Evolutionary conservation across 2,113 vertebrate species (phyloP).

Genomic region (Rhipidura dahli): DNA sequence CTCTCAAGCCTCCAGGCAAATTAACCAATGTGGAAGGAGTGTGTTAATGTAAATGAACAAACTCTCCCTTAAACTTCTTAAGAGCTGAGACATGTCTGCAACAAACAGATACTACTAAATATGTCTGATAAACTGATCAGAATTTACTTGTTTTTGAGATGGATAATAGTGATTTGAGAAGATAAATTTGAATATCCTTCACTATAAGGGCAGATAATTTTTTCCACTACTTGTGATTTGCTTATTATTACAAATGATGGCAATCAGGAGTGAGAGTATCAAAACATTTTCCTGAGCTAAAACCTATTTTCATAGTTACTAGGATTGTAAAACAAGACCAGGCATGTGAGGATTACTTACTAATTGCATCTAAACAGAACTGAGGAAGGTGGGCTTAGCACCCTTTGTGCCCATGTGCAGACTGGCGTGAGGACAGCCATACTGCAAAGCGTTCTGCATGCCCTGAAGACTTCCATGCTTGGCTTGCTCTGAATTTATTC

Average conservation of each 20-base stretch:
- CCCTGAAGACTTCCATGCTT: background rate
- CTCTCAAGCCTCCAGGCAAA: background rate
- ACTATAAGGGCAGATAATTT: background rate
- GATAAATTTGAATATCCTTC: background rate
- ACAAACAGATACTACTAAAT: background rate
- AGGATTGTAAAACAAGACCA: background rate
- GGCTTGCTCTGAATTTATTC: constrained; percentile 24
- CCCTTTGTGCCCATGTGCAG: background rate
- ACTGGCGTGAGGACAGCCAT: background rate
- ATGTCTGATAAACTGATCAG: background rate
- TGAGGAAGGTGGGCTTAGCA: background rate
- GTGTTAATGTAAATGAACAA: background rate
- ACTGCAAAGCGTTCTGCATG: background rate
- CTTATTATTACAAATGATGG: background rate
- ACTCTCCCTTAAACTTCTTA: background rate
- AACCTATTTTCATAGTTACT: background rate
- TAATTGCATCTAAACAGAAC: background rate
- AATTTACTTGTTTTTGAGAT: background rate
- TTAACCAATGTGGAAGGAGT: background rate
- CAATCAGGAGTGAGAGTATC: background rate
- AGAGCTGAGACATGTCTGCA: background rate
- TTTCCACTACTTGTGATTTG: background rate
- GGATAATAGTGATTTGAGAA: background rate
- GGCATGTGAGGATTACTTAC: background rate
- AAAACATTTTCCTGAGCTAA: background rate